A percentile compares a stretch with the other conserved stretches of the same genome.
Conservation (phyloP, 2,888 invertebrate species). For the Polyommatus iphigenia region DNA sequence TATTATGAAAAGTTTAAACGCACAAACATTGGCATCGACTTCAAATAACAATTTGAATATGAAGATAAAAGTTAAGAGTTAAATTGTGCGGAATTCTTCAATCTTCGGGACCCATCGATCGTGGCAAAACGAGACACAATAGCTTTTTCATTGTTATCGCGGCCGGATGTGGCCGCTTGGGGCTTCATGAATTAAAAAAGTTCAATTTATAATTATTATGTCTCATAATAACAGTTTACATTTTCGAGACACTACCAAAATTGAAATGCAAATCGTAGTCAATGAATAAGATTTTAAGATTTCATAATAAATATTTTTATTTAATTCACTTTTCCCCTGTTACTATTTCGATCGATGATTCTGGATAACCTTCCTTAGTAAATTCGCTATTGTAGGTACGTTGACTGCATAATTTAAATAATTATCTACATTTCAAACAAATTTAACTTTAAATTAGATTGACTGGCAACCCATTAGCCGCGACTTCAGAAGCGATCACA, state of each 20-base stretch:
- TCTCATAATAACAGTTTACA: not conserved
- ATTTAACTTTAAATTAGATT: not conserved
- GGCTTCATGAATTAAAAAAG: too few relatives aligned
- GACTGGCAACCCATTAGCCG: conserved; percentile 3
- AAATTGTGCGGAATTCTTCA: not conserved
- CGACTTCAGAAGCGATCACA: conserved; percentile 3
- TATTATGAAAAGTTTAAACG: not conserved
- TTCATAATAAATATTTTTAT: not conserved
- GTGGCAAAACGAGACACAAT: too few relatives aligned
- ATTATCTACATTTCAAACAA: not conserved
- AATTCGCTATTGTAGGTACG: not conserved
- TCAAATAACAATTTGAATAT: conserved; percentile 5
- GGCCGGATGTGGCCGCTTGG: too few relatives aligned
- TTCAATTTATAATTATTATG: not conserved
- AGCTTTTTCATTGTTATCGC: too few relatives aligned
- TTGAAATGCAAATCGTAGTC: not conserved
- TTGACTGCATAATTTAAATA: not conserved
- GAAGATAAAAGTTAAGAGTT: not conserved
- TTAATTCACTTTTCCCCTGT: not conserved
- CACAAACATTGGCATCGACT: conserved; percentile 2
- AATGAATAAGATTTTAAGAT: not conserved
- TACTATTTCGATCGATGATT: not conserved
- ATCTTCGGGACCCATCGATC: too few relatives aligned
- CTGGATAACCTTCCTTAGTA: not conserved
- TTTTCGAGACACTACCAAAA: not conserved